Evolutionary conservation across 2,113 vertebrate species (phyloP), one percentile per base, ranked within the genome.

Genomic region (Barnardius zonarius): DNA sequence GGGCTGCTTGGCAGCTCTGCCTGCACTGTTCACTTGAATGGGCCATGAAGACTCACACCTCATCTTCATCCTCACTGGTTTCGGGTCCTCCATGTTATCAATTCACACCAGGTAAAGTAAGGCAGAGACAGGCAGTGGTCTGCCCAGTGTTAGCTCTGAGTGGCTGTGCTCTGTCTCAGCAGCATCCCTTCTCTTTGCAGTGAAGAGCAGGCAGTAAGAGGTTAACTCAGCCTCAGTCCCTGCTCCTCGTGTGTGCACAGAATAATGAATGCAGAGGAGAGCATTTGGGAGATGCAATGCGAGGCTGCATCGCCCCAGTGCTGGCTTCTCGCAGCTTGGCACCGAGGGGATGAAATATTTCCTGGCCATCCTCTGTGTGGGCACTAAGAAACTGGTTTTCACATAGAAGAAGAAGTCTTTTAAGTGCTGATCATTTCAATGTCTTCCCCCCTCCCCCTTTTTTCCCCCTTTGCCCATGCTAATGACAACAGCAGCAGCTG

Each of bases 401-500:
- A 22, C 77, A 27, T 8, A 64, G 81, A 12, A 79, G 51, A 86
- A 76, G 70, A 91, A 83, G 92, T 81, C 73, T 92, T 92, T 91
- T 78, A 85, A 94, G 27, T 80, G 49, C 62, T 57, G 35, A 25
- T 73, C 8, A 35, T 90, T 91, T 88, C 64, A 55, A 75, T 67
- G 67, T 16, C 75, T 70, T 61, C 28, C 17, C 6, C 1, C 1
- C 10, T 3, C 1, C 7, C 4, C 2, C 4, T 7, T 8, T 43
- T 17, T 15, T 15, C 7, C 10, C 11, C 73, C 69, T 74, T 41
- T 52, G 7, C 93, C 88, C 59, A 46, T 2, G 4, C 79, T 94
- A 70, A 97, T 81, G 80, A 69, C 92, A 83, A 74, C 61, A 61
- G 76, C 86, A 88, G 91, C 88, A 86, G 88, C 93, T 95, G 93